These are phyloP conservation scores for Deilephila porcellus DNA, from an alignment of 2,888 invertebrate species.

Conservation along the genomic window DNA sequence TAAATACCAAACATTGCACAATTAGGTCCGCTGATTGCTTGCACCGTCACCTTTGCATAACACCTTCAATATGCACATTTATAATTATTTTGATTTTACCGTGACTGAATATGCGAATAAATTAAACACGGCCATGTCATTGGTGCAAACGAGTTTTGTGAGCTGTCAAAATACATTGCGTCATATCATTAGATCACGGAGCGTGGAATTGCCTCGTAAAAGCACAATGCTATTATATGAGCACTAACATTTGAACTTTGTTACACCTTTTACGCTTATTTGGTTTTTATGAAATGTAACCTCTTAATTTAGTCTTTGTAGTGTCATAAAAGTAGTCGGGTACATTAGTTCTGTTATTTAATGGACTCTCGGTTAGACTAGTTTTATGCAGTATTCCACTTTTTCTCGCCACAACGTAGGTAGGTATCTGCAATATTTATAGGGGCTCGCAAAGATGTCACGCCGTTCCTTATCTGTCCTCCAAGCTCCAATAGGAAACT, in stretches of 20 bases:
- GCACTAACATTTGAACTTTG: background rate
- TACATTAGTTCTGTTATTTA: background rate
- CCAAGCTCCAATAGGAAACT: background rate
- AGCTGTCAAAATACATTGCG: constrained; percentile 36
- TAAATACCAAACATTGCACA: background rate
- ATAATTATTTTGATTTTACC: constrained; percentile 16
- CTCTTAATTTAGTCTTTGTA: constrained; percentile 32
- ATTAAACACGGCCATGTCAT: constrained; percentile 20
- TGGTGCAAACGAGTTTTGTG: constrained; percentile 25
- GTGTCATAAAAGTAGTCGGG: constrained; percentile 6
- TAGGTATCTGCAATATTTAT: background rate
- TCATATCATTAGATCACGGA: constrained; percentile 40
- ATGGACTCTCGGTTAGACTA: background rate
- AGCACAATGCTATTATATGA: background rate
- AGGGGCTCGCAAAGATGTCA: background rate
- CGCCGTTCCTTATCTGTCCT: background rate
- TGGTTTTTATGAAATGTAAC: constrained; percentile 3
- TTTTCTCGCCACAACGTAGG: background rate
- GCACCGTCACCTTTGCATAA: background rate
- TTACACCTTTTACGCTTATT: constrained; percentile 24
- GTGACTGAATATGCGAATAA: constrained; percentile 14
- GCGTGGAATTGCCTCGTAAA: constrained; percentile 11
- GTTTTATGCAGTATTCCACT: background rate
- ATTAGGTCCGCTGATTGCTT: background rate
- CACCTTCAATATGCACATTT: constrained; percentile 14